Evolutionary conservation across 1,140 invertebrate species (phyloP), one percentile per base, ranked within the genome.

Genomic region (Leptinotarsa lineolata): DNA sequence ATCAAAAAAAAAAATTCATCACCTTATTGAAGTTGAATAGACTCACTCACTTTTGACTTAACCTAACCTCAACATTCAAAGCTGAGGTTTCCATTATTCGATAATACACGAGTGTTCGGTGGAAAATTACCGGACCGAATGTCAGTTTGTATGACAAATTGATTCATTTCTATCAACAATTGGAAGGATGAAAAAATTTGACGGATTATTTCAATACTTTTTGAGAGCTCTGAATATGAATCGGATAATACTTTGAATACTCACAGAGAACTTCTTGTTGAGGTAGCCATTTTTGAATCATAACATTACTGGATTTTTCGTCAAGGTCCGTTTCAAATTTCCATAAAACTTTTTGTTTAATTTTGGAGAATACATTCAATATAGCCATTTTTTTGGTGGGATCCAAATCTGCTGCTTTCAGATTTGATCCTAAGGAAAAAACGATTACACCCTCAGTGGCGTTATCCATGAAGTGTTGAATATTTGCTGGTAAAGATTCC

Each of bases 191-290:
- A 30, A 6, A 30, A 30, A 30, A 6, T 6, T 30, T 30, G 1
- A 1, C 5, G 6, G 6, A 6, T 30, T 30, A 6, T 24, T 24
- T 5, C 6, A 1, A 30, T 30, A 30, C 5, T 30, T 6, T 30
- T 30, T 30, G 24, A 6, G 6, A 30, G 24, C 5, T 6, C 24
- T 30, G 5, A 6, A 30, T 30, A 39, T 61, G 0, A 5, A 58
- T 16, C n/a, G 20, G 18, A 72, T 39, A 30, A 54, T 16, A 18
- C 16, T 30, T 21, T 63, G 8, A 5, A 39, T 63, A 66, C 69
- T 82, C 83, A 87, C 88, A 88, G 74, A 91, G 82, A 71, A 91
- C 78, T 79, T 90, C 88, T 75, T 89, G 88, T 77, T 91, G 90
- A 20, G 90, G 89, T 65, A 90, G 84, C 90, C 90, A 89, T 24